A percentile compares a stretch with the other conserved stretches of the same genome.
These are phyloP conservation scores for Oryctes rhinoceros DNA, from an alignment of 1,140 invertebrate genomes.

Conservation along the genomic window DNA sequence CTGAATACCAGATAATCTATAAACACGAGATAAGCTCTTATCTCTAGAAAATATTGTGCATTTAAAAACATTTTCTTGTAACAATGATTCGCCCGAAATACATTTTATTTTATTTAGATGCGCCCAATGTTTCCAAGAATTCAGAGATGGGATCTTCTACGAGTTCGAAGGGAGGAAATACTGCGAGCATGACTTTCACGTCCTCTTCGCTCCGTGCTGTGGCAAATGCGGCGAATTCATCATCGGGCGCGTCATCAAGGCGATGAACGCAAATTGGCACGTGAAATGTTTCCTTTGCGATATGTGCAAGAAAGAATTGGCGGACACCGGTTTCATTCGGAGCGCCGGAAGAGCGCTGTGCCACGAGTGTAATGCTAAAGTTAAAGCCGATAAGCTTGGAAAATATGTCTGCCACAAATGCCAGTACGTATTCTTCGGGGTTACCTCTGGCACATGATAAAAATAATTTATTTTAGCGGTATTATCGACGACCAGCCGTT, in stretches of 20 bases:
- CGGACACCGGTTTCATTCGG: slow-evolving; percentile 97
- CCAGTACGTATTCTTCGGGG: slow-evolving; percentile 79
- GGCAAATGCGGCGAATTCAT: slow-evolving; percentile 97
- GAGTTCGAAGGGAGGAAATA: slow-evolving; percentile 99
- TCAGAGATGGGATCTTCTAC: slow-evolving; percentile 98
- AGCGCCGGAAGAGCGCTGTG: slow-evolving; percentile 93
- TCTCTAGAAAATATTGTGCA: too few species aligned
- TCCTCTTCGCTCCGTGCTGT: slow-evolving; percentile 97
- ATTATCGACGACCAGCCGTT: slow-evolving; percentile 97
- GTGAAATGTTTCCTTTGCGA: slow-evolving; percentile 97
- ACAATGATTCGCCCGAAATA: too few species aligned
- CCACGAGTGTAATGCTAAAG: slow-evolving; percentile 95
- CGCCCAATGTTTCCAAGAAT: slow-evolving; percentile 98
- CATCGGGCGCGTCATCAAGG: slow-evolving; percentile 98
- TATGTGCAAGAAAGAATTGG: slow-evolving; percentile 88
- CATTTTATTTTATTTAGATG: slow-evolving; percentile 72
- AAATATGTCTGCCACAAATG: slow-evolving; percentile 99
- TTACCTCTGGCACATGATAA: background rate
- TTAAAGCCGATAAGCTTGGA: slow-evolving; percentile 93
- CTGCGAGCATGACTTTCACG: slow-evolving; percentile 99
- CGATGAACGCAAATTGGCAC: slow-evolving; percentile 99
- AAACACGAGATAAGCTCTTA: too few species aligned
- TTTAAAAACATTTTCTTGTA: too few species aligned
- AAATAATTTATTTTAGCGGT: slow-evolving; percentile 69
- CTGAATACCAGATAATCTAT: too few species aligned